Evolutionary conservation across 2,888 invertebrate genomes (phyloP), one percentile per base, ranked within the genome.

Genomic region (Meganola albula): DNA sequence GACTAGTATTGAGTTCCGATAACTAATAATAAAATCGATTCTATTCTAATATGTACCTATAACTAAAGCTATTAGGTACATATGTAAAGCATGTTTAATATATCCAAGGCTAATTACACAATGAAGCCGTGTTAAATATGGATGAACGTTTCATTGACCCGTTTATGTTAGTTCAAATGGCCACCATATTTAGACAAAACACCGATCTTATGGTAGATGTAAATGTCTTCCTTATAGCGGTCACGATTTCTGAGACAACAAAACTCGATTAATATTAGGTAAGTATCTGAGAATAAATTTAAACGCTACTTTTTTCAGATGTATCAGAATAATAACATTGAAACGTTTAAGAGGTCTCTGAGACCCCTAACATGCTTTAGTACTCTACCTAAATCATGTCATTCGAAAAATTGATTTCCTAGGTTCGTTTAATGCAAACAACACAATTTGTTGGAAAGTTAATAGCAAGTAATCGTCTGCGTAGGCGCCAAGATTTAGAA

Each of bases 401-500:
- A n/a, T 39, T 37, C 11, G 30, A 32, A 40, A 47, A 49, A 43
- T 44, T 31, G 26, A 34, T 38, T 40, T n/a, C n/a, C n/a, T 47
- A 38, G 37, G 40, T 46, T 47, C 31, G 30, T 33, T 48, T 40
- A 31, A 51, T 47, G 51, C 44, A 48, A 52, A 48, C 40, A 21
- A 31, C 44, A 53, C 45, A 43, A 54, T 53, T 48, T 53, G 48
- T 61, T 62, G 51, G 63, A 64, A 66, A 67, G 65, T 63, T 55
- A 54, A 58, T 55, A 53, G 51, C 49, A 55, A 58, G 55, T 62
- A 60, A 70, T 59, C 44, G 53, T 48, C 48, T 44, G 52, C 27
- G n/a, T 55, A 39, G 37, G 39, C 39, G 30, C 37, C 36, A 52
- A 40, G 40, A 36, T 25, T 52, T 40, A 44, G 53, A 52, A 48